These are phyloP conservation scores for Heliconius erato DNA, from an alignment of 2,888 invertebrate species.

Conservation along the genomic window DNA sequence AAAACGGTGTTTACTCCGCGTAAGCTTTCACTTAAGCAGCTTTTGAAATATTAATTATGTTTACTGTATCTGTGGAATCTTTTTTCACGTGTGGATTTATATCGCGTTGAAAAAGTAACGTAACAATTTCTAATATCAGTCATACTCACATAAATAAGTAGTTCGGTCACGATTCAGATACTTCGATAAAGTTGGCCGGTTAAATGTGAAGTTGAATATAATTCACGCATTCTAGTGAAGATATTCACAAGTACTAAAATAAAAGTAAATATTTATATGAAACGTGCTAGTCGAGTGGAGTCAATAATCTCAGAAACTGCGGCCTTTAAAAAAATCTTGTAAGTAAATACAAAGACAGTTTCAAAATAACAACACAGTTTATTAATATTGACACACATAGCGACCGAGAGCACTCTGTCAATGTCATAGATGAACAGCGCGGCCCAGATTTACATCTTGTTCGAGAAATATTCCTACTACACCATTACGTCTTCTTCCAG, in stretches of 20 bases:
- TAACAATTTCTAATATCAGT: conserved; percentile 38
- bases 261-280: not conserved
- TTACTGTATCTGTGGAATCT: not conserved
- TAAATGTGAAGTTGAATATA: conserved; percentile 23
- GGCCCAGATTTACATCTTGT: conserved; percentile 52
- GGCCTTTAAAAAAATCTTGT: conserved; percentile 41
- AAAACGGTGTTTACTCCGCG: not conserved
- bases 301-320: conserved; percentile 10
- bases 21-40: not conserved
- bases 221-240: not conserved
- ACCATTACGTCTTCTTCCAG: conserved; percentile 46
- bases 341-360: conserved; percentile 44
- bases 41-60: conserved; percentile 4
- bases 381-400: conserved; percentile 51
- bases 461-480: conserved; percentile 50
- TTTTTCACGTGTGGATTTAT: conserved; percentile 24
- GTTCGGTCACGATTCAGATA: conserved; percentile 38
- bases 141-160: conserved; percentile 33
- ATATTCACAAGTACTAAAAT: conserved; percentile 1
- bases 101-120: conserved; percentile 4
- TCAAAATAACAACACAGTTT: conserved; percentile 48
- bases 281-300: not conserved
- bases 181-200: conserved; percentile 26
- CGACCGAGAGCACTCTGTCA: conserved; percentile 50
- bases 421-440: conserved; percentile 48